Percentiles rank a stretch among this genome's conserved stretches.
These are phyloP conservation scores for Dynastes grantii DNA, from an alignment of 2,888 invertebrate genomes.

Conservation along the genomic window DNA sequence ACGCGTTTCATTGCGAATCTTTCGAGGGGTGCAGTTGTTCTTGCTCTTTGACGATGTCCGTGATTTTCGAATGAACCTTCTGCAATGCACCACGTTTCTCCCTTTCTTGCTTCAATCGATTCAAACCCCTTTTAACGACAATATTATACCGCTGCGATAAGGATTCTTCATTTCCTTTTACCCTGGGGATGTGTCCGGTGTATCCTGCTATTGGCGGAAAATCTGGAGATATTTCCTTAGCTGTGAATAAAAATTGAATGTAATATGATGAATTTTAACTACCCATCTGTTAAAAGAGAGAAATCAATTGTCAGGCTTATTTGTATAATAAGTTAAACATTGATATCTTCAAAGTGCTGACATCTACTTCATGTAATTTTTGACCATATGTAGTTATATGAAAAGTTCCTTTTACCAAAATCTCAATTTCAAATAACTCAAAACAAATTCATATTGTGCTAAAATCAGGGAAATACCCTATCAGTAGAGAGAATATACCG, in stretches of 20 bases:
- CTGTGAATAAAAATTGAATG: slow-evolving; percentile 68
- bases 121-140: slow-evolving; percentile 78
- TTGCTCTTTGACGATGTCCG: slow-evolving; percentile 55
- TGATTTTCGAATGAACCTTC: slow-evolving; percentile 58
- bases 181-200: slow-evolving; percentile 81
- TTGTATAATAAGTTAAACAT: too few relatives aligned
- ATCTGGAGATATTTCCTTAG: slow-evolving; percentile 77
- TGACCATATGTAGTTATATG: too few relatives aligned
- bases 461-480: too few relatives aligned
- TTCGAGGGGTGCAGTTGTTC: slow-evolving; percentile 54
- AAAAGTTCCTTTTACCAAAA: too few relatives aligned
- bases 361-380: too few relatives aligned
- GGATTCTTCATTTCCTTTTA: slow-evolving; percentile 79
- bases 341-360: too few relatives aligned
- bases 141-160: slow-evolving; percentile 80
- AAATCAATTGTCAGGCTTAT: too few relatives aligned
- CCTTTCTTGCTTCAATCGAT: slow-evolving; percentile 74
- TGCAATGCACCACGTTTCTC: slow-evolving; percentile 67
- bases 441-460: too few relatives aligned
- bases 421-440: too few relatives aligned
- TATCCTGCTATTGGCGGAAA: slow-evolving; percentile 83
- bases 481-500: too few relatives aligned
- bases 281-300: not conserved
- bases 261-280: slow-evolving; percentile 2
- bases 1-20: slow-evolving; percentile 28